Conservation (phyloP, 2,113 vertebrate species). For the Oriolus oriolus region DNA sequence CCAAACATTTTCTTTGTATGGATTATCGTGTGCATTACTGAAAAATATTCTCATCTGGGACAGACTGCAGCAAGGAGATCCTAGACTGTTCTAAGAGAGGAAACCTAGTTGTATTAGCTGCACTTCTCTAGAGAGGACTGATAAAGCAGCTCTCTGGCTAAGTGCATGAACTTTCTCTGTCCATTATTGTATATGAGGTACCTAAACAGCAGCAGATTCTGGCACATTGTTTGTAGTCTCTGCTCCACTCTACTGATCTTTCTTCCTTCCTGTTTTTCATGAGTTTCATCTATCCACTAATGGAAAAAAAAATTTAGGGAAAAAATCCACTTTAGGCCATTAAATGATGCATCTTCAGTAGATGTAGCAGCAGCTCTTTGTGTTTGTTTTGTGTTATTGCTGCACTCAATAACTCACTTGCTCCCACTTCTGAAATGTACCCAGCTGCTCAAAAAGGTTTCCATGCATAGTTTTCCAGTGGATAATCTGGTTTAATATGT, state of each 20-base stretch:
- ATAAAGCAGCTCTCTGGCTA: neutral
- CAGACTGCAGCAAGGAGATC: neutral
- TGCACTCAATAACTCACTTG: neutral
- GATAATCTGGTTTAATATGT: neutral
- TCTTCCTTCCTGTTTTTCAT: neutral
- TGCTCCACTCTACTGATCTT: neutral
- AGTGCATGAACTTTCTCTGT: accelerated
- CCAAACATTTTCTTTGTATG: neutral
- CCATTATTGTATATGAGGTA: neutral
- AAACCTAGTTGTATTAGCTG: neutral
- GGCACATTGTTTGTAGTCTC: neutral
- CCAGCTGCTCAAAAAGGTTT: neutral
- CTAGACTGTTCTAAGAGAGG: neutral
- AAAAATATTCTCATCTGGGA: neutral
- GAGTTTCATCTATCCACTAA: neutral
- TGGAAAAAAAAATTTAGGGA: neutral
- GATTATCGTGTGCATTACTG: neutral
- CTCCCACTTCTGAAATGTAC: neutral
- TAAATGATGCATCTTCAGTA: neutral
- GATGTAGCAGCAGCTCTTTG: neutral
- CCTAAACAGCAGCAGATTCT: neutral
- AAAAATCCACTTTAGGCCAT: neutral
- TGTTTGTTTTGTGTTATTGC: neutral
- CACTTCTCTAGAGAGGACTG: neutral
- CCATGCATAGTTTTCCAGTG: neutral